Evolutionary conservation across 2,888 invertebrate species (phyloP), one percentile per base, ranked within the genome.

Genomic region (Leucania comma): DNA sequence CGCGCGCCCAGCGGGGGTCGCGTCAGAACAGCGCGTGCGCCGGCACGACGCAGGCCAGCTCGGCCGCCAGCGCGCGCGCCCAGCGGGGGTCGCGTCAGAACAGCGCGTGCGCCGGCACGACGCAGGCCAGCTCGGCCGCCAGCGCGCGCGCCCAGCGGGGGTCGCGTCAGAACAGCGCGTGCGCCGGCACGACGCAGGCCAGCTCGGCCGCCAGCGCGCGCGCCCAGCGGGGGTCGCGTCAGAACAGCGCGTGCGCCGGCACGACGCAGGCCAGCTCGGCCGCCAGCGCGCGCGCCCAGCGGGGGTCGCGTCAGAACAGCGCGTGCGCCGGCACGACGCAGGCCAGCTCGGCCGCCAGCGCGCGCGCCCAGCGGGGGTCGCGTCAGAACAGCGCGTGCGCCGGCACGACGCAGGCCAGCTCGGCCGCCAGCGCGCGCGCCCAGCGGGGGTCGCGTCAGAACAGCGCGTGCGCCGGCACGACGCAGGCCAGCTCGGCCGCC

Each of bases 61-160:
- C 90, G 73, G 93, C 90, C 56, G 89, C 85, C 57, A 91, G 87
- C n/a, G n/a, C n/a, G n/a, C 87, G 86, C 9, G 79, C 59, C 65
- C 42, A 42, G 22, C 12, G 4, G 6, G 3, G 0, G 20, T 0
- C 4, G 12, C 35, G 83, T 93, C 91, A 94, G 81, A 92, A 87
- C 51, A 95, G 91, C 82, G 94, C 92, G 76, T 89, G 91, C 77
- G 94, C 94, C 64, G 94, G 91, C 80, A 93, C 87, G 54, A 95
- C 84, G 78, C 93, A n/a, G n/a, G n/a, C n/a, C n/a, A n/a, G 90
- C 70, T 90, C 90, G 73, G 93, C 90, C 56, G 89, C 85, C 57
- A 91, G 87, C n/a, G n/a, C n/a, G n/a, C 87, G 86, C 9, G 79
- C 59, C 65, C 42, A 42, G 22, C 12, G 4, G 6, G 3, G 0